Evolutionary conservation across 1,140 invertebrate species (phyloP), one percentile per base, ranked within the genome.

Genomic region (Apocrypta bakeri): DNA sequence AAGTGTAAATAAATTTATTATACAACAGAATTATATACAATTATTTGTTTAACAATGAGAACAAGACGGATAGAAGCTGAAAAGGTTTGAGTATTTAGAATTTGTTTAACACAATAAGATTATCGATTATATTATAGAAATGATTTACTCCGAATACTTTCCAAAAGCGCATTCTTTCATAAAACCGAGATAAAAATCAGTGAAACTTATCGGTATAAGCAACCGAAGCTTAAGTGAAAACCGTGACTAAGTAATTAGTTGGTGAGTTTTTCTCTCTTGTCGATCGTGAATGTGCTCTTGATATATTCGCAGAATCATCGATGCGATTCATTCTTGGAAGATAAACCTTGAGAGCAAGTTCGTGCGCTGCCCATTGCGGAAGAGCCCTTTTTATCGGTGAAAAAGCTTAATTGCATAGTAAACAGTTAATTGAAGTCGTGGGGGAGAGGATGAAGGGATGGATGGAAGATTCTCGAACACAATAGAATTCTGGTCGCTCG

Each of bases 321-420:
- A 72, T n/a, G 33, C 0, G 33, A 21, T 21, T 37, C 29, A 71
- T 71, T 71, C 68, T 31, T 33, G 31, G 68, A 71, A 71, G 21
- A 9, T n/a, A 9, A 37, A 21, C 31, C 21, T 4, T 1, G 31
- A 66, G 64, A 56, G 48, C 48, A 29, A 66, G 64, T 66, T 66
- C 63, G 63, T 29, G 63, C 8, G 24, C 25, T 17, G 63, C 63
- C 1, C 24, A 24, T 24, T 24, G 3, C 24, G 25, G 63, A 66
- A 25, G 27, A 25, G 63, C 7, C 12, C 4, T 72, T 40, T 69
- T 72, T 40, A 42, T n/a, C 6, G 29, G 33, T n/a, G 27, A 74
- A 56, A 74, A 74, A 61, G n/a, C 40, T 74, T 74, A 74, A 74
- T 74, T 74, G 72, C 42, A 74, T 31, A 31, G 40, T 61, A 74